Evolutionary conservation across 2,113 vertebrate genomes (phyloP).

Genomic region (Ictidomys tridecemlineatus): DNA sequence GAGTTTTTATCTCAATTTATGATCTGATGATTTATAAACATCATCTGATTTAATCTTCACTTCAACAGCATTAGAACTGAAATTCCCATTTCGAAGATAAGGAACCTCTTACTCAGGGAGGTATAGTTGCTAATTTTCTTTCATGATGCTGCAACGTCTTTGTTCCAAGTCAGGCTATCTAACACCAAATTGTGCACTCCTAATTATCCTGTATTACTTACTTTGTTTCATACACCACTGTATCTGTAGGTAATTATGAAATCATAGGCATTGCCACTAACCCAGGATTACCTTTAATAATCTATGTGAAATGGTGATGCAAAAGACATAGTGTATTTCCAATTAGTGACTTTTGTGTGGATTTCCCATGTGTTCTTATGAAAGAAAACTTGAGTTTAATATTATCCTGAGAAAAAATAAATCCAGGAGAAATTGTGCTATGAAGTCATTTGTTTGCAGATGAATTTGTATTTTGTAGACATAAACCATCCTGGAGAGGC

Average conservation of each 20-base stretch:
- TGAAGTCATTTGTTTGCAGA: not conserved
- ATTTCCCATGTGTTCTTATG: not conserved
- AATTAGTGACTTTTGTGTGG: not conserved
- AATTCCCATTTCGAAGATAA: not conserved
- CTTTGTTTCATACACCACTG: not conserved
- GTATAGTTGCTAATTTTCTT: not conserved
- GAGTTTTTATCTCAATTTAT: not conserved
- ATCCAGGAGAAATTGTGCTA: not conserved
- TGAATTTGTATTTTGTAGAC: not conserved
- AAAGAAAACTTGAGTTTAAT: conserved; percentile 27
- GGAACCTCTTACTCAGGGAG: not conserved
- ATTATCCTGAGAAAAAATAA: conserved; percentile 6
- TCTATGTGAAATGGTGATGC: not conserved
- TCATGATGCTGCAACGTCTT: not conserved
- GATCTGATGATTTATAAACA: not conserved
- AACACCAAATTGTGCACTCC: not conserved
- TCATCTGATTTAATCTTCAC: not conserved
- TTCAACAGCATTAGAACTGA: not conserved
- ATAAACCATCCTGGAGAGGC: not conserved
- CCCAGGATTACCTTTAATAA: not conserved
- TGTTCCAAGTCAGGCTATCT: not conserved
- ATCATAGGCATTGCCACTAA: not conserved
- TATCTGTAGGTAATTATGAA: not conserved
- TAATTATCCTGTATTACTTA: not conserved
- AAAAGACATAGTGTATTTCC: not conserved